Evolutionary conservation across 2,113 vertebrate genomes (phyloP), one percentile per base, ranked within the genome.

Genomic region (Arvicanthis niloticus): DNA sequence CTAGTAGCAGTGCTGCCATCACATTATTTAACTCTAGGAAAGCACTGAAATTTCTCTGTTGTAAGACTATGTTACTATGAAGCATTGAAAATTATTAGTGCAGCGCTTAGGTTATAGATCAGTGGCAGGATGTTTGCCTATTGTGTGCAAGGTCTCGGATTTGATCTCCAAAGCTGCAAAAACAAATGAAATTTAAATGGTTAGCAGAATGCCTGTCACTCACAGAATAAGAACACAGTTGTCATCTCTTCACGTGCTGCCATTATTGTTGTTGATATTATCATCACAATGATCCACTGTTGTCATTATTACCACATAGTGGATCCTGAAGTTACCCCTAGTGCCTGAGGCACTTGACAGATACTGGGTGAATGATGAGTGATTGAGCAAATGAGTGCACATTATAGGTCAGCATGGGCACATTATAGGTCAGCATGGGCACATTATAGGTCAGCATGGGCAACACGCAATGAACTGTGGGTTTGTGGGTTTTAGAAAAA

Each of bases 401-500:
- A 62, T 62, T 12, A 73, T 42, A 84, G 7, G 84, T 2, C 42
- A 31, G 67, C 89, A 26, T 78, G 81, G 58, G 12, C 22, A 34
- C n/a, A n/a, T n/a, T n/a, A n/a, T n/a, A n/a, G 7, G 84, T 2
- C 42, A 31, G 67, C 89, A 26, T 78, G 81, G 58, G 88, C 82
- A 87, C 9, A 62, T 62, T 12, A 73, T 42, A 84, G 7, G 84
- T 2, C 42, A 31, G 67, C 89, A 26, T 78, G 81, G 58, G 12
- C 22, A 34, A 19, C 12, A 31, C 19, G 17, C 62, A 58, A 65
- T 72, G 70, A 92, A 86, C 76, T 73, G 29, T 34, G 40, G 68
- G 42, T 88, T 88, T 56, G 60, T 76, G 53, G 84, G 29, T 68
- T 91, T 91, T 94, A 22, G 75, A 92, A 84, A 96, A 93, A 97